These are phyloP conservation scores for Cenopis cana DNA, from an alignment of 2,888 invertebrate genomes.

Conservation along the genomic window DNA sequence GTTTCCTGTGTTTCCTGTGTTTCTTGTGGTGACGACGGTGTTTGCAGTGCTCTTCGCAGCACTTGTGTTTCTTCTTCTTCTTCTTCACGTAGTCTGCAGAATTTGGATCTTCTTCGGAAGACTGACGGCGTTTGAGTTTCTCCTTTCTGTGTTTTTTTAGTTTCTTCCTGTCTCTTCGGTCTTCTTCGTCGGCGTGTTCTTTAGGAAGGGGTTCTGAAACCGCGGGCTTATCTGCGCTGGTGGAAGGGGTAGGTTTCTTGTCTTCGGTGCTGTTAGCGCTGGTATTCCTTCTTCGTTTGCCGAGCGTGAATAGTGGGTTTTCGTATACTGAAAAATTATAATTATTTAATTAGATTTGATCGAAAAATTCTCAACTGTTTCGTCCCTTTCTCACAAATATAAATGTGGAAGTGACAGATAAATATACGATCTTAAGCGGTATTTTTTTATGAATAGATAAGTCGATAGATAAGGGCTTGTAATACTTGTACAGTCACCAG, in stretches of 20 bases:
- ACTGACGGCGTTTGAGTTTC: slow-evolving; percentile 79
- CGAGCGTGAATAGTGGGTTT: slow-evolving; percentile 91
- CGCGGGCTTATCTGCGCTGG: slow-evolving; percentile 56
- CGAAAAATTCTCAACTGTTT: background rate
- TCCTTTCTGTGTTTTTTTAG: slow-evolving; percentile 89
- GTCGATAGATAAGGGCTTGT: too few species aligned
- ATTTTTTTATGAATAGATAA: too few species aligned
- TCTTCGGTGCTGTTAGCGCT: slow-evolving; percentile 86
- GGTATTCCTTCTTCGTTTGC: slow-evolving; percentile 90
- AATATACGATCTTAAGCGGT: too few species aligned
- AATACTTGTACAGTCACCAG: too few species aligned
- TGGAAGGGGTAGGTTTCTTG: slow-evolving; percentile 67
- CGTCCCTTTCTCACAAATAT: too few species aligned
- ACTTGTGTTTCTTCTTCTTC: slow-evolving; percentile 89
- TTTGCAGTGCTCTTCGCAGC: slow-evolving; percentile 88
- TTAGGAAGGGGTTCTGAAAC: slow-evolving; percentile 49
- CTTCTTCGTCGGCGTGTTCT: slow-evolving; percentile 68
- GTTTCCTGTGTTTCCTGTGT: slow-evolving; percentile 91
- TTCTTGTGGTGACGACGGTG: slow-evolving; percentile 91
- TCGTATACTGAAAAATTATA: slow-evolving; percentile 89
- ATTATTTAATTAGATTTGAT: background rate
- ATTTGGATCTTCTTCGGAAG: slow-evolving; percentile 75
- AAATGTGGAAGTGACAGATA: too few species aligned
- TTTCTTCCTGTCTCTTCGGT: slow-evolving; percentile 86
- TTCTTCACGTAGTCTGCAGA: slow-evolving; percentile 83